These are phyloP conservation scores for Dicranocentrus wangi DNA, from an alignment of 2,888 invertebrate genomes.

Conservation along the genomic window DNA sequence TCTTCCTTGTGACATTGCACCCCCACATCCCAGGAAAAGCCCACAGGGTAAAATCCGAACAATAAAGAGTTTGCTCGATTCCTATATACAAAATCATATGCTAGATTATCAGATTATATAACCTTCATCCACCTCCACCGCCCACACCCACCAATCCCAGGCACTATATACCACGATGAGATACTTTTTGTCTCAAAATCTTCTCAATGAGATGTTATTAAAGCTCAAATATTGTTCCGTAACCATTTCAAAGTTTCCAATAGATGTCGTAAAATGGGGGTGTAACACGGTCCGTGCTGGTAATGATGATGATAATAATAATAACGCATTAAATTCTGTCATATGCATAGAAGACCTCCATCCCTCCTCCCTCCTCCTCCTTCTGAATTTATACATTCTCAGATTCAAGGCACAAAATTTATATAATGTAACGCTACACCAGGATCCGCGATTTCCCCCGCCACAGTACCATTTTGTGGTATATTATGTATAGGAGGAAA, in stretches of 20 bases:
- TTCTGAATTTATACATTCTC: no score
- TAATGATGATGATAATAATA: constrained; percentile 25
- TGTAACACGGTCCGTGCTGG: constrained; percentile 10
- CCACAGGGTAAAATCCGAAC: no score
- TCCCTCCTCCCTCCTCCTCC: not conserved
- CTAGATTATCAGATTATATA: no score
- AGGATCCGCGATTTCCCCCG: constrained; percentile 27
- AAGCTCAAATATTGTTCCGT: constrained; percentile 44
- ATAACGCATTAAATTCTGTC: constrained; percentile 28
- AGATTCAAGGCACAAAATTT: constrained; percentile 19
- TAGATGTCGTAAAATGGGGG: constrained; percentile 49
- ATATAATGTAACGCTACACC: constrained; percentile 15
- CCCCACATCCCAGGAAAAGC: no score
- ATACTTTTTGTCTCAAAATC: constrained; percentile 5
- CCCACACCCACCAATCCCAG: no score
- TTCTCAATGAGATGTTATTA: constrained; percentile 45
- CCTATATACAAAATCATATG: no score
- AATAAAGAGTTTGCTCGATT: no score
- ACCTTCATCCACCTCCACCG: no score
- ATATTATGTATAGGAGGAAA: constrained; percentile 7
- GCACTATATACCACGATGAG: no score
- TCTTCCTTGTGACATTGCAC: no score
- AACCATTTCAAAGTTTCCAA: constrained; percentile 54
- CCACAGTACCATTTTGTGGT: constrained; percentile 56
- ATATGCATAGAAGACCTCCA: no score